Base-by-base conservation (phyloP, 2,888 invertebrate species). In the Gisinianus flammeolus region DNA sequence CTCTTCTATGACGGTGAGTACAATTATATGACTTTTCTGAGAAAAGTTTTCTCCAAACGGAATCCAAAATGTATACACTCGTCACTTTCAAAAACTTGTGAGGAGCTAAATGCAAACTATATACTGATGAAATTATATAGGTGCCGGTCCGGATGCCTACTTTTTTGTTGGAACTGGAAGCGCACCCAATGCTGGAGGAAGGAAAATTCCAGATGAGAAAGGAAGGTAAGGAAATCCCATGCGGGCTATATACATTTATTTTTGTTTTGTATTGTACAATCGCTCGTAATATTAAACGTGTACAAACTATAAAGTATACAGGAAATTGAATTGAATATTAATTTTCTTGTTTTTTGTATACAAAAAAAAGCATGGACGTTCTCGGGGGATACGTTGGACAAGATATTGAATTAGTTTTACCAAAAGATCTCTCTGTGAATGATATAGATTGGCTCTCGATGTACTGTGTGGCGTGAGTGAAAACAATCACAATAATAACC, bases 141-240 rank as follows among this genome's bases (percentile, higher is more conserved):
- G 96, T 35, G 93, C 92, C 0, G 96, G 95, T 0, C 95, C 95
- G 0, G 95, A 95, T 86, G 95, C 95, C 0, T 95, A 95, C 87
- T 96, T 96, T 88, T 95, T 94, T 94, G 95, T 95, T n/a, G 96
- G 96, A 24, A 95, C 92, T 85, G 96, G 95, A 4, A 89, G 91
- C 0, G 93, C 94, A 83, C 95, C 95, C 0, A 92, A 90, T 85
- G 89, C 92, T 22, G 91, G 92, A 87, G 95, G 95, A 28, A 91
- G 92, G 83, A 95, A 95, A 89, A 93, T 95, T 0, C 95, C 95
- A 72, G 95, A 95, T 87, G 95, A 96, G 88, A 90, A 93, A 88
- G 93, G 94, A 74, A 94, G 89, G 90, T 90, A 84, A 85, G 54
- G 44, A 54, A n/a, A 54, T 16, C n/a, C 54, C 16, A 44, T 44